Base-by-base conservation (phyloP, 53 echinoderm and acorn worm genomes). In the Temnopleurus reevesii region DNA sequence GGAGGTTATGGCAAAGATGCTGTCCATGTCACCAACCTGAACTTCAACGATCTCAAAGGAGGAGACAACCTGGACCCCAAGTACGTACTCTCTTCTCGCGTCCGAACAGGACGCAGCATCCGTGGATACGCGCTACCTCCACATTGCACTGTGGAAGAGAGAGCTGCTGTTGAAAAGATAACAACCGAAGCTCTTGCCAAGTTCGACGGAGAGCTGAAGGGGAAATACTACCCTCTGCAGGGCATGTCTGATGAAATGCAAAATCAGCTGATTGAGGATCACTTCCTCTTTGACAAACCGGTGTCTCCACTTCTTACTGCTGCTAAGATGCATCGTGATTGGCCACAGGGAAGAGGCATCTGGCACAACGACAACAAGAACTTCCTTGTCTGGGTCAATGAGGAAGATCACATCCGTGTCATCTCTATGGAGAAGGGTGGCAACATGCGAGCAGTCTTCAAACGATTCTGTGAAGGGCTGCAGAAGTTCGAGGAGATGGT, bases 291-390 rank as follows among this genome's bases (percentile, higher is more conserved):
- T 51, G 97, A 97, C 64, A 97, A 95, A 56, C 97, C 95, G 34
- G 97, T 97, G 6, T 97, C 97, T 10, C 97, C 97, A 27, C 90
- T 97, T 6, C 92, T 97, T 23, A 97, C 97, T 7, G 97, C 97
- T 26, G 90, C 97, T 18, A 90, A 90, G 64, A 97, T 97, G 97
- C 94, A 97, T 25, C 93, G 95, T n/a, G 97, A 97, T 85, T 97
- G 97, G 97, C 97, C 97, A 5, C 95, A 97, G 55, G 97, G 89
- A 21, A 86, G 97, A 18, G 97, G 97, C 12, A 97, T 97, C 55
- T 97, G 93, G 94, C 97, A 97, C 89, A 97, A 97, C 82, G 91
- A 77, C 15, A 91, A 95, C 53, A 97, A 97, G 89, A 95, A 97
- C 81, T 97, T 97, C 79, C 86, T 97, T 56, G 97, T 97, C 4